Base-by-base conservation (phyloP, 1,140 invertebrate genomes). In the Pollicipes pollicipes region DNA sequence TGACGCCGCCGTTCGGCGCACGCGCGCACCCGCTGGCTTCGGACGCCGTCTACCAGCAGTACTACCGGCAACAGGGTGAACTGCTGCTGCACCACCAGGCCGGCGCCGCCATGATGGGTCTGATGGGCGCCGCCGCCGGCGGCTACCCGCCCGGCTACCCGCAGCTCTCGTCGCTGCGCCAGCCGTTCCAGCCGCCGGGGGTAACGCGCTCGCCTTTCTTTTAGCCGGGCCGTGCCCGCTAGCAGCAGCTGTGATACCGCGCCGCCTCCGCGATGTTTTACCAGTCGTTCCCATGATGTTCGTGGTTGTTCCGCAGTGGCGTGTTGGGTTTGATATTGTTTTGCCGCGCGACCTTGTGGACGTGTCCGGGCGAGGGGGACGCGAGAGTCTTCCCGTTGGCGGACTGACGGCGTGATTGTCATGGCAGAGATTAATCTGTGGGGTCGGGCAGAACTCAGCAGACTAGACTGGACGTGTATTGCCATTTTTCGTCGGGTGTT, bases 111-210 rank as follows among this genome's bases (percentile, higher is more conserved):
- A 29, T 66, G n/a, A 66, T 66, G 64, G 64, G 64, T 1, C 64
- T 66, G 64, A 66, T 66, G 64, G 64, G 64, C 64, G 64, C 64
- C 24, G 64, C 64, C 24, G 64, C 64, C 64, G 64, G 27, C 64
- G 64, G 64, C 64, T 66, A 66, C 17, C 64, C 64, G 28, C 27
- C 64, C 64, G 64, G 64, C 64, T 66, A 66, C 64, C 27, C 63
- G 24, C 63, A 8, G n/a, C 28, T 66, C 27, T 66, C 64, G 17
- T 28, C 64, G 16, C 64, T 66, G 64, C 64, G 64, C 64, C 64
- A 66, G 64, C 64, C 64, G 64, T 66, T 66, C 28, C 64, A 66
- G n/a, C 64, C 64, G 64, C 64, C 64, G 27, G 64, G 64, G 24
- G 64, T 3, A 1, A 66, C 64, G 2, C 64, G 64, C 27, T 21